Conservation (phyloP, 2,113 vertebrate species). For the Todiramphus chloris region DNA sequence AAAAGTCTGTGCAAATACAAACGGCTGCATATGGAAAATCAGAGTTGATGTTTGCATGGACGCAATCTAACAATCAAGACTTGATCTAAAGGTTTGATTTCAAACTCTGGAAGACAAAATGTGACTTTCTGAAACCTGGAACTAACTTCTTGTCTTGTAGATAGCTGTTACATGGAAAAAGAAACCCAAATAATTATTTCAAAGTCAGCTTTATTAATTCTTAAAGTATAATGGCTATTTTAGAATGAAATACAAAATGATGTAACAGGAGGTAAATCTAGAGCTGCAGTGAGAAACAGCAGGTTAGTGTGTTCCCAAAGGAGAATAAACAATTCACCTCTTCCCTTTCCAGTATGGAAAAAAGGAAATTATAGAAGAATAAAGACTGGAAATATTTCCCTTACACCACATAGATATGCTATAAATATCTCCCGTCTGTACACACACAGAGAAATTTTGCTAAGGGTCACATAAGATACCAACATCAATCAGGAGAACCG, state of each 20-base stretch:
- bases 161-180: not conserved
- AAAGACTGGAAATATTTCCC: constrained; percentile 55
- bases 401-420: not conserved
- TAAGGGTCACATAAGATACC: not conserved
- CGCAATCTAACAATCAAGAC: not conserved
- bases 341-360: constrained; percentile 55
- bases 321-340: constrained; percentile 62
- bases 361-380: constrained; percentile 64
- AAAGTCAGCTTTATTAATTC: not conserved
- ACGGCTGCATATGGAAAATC: not conserved
- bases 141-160: not conserved
- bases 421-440: constrained; percentile 16
- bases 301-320: constrained; percentile 36
- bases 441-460: not conserved
- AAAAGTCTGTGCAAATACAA: not conserved
- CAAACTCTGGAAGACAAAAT: not conserved
- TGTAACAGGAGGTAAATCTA: constrained; percentile 16
- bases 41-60: not conserved
- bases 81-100: not conserved
- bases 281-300: constrained; percentile 44
- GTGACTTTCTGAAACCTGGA: not conserved
- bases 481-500: not conserved
- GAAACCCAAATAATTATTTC: not conserved
- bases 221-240: not conserved
- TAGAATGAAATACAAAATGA: not conserved